Conservation (phyloP, 2,888 invertebrate species). For the Aporophyla nigra region DNA sequence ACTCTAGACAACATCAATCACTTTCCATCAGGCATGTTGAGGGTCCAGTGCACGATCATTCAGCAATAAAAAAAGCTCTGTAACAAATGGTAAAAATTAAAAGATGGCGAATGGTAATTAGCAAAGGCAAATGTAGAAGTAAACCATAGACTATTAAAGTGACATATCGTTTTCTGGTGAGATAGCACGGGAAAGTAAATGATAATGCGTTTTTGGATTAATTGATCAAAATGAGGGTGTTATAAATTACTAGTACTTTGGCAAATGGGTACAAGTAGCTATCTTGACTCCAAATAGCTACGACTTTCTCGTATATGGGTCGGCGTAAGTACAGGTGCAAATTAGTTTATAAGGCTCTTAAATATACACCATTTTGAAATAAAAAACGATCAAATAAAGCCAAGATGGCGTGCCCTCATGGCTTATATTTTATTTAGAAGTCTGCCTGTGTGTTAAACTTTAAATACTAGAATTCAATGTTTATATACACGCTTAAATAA, state of each 20-base stretch:
- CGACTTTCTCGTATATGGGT: constrained; percentile 25
- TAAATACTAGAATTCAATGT: not conserved
- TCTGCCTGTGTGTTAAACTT: not conserved
- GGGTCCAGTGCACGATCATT: too few relatives aligned
- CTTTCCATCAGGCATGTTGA: too few relatives aligned
- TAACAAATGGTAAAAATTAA: constrained; percentile 35
- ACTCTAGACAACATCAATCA: too few relatives aligned
- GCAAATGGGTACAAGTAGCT: constrained; percentile 4
- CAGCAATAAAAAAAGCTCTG: too few relatives aligned
- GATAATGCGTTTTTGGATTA: constrained; percentile 7
- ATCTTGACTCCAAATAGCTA: constrained; percentile 18
- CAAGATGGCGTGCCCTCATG: not conserved
- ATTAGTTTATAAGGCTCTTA: constrained; percentile 2
- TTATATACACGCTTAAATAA: not conserved
- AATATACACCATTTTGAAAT: constrained; percentile 17
- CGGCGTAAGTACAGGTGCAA: constrained; percentile 28
- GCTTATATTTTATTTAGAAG: not conserved
- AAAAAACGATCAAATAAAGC: too few relatives aligned
- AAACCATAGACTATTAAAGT: constrained; percentile 40
- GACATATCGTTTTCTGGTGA: constrained; percentile 33
- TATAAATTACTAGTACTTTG: constrained; percentile 28
- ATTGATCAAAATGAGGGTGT: constrained; percentile 20
- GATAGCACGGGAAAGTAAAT: constrained; percentile 45
- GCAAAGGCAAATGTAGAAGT: constrained; percentile 33
- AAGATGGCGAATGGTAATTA: constrained; percentile 44